Base-by-base conservation (phyloP, 2,113 vertebrate genomes). In the Larimichthys crocea region DNA sequence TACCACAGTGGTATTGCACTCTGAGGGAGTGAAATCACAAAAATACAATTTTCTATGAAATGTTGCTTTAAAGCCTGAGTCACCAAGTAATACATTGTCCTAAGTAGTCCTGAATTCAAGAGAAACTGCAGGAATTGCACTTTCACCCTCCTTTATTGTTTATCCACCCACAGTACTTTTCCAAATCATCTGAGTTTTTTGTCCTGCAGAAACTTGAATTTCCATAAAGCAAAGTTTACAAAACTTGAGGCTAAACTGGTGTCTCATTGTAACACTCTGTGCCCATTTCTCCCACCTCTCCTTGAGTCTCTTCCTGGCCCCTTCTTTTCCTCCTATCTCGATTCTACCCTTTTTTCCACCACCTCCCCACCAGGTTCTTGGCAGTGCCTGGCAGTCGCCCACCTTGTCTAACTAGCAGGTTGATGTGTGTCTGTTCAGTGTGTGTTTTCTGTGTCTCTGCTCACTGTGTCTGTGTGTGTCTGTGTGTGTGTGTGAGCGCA, bases 341-440 rank as follows among this genome's bases (percentile, higher is more conserved):
- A 62, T 80, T 81, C 85, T 72, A 70, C 55, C 76, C 70, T 52
- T 71, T 83, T 87, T 86, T 82, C 87, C 52, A 65, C 78, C 69
- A 48, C 72, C 70, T 59, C 74, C 71, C 69, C 50, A 64, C 84
- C 86, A 82, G 85, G 81, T 90, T 91, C 88, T 93, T 93, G 93
- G 93, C 85, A 92, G 82, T 60, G 84, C 87, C 83, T 91, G 88
- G 91, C 85, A 83, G 71, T 92, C 82, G n/a, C 90, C 89, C 90
- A 92, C 91, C 89, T 92, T 89, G 85, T 92, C 89, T 82, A 92
- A 91, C 89, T 86, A 91, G 90, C 92, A 93, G 93, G 91, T 93
- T 92, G 87, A 84, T 91, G 82, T 74, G 68, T 40, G 57, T 84
- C 59, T 83, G 70, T 74, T 61, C 76, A 64, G 84, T 83, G 86